Percentiles rank a stretch among this genome's conserved stretches.
Conservation (phyloP, 2,797 vertebrate genomes). For the Emydoidea blandingii region DNA sequence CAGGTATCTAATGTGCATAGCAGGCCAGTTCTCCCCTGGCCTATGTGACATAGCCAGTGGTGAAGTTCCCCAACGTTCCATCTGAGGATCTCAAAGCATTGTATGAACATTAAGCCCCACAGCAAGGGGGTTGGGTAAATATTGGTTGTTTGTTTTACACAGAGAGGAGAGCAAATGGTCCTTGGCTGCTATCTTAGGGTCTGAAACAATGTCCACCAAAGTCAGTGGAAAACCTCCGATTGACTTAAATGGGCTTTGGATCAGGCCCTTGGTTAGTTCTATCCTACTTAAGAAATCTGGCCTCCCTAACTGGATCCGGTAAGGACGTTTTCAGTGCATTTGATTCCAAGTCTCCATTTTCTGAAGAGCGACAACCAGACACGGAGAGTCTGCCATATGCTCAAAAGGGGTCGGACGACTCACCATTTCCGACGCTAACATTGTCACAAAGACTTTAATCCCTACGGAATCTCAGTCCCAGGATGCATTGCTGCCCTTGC, state of each 20-base stretch:
- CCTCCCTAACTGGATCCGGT: not conserved
- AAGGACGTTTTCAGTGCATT: too few relatives aligned
- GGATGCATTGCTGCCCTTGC: not conserved
- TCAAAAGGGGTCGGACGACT: not conserved
- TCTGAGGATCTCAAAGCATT: not conserved
- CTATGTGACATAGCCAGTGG: not conserved
- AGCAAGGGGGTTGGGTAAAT: not conserved
- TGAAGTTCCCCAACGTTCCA: not conserved
- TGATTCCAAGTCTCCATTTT: slow-evolving; percentile 9
- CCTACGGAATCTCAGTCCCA: not conserved
- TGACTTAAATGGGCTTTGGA: not conserved
- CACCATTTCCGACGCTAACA: not conserved
- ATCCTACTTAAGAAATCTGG: not conserved
- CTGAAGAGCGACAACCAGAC: not conserved
- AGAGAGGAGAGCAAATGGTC: not conserved
- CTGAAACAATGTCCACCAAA: not conserved
- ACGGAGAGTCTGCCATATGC: not conserved
- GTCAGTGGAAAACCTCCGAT: slow-evolving; percentile 10
- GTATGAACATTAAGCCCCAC: not conserved
- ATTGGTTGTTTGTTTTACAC: not conserved
- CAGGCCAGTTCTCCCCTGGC: not conserved
- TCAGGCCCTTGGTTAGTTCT: not conserved
- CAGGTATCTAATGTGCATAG: not conserved
- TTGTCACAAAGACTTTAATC: not conserved
- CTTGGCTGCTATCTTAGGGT: not conserved